Evolutionary conservation across 2,797 vertebrate species (phyloP), one percentile per base, ranked within the genome.

Genomic region (Sebastes umbrosus): DNA sequence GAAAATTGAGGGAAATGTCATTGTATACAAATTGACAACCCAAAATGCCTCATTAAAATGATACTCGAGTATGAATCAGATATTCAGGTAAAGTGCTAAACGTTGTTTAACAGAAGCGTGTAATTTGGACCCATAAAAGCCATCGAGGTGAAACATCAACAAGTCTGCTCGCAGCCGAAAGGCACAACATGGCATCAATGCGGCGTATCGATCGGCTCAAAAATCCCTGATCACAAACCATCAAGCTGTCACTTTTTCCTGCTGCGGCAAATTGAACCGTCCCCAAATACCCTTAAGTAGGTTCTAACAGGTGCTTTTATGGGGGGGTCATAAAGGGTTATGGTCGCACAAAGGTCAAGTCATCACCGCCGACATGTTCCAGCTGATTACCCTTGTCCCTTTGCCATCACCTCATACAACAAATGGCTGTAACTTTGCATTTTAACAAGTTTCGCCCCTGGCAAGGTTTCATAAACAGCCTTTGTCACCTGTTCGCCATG

Each of bases 361-460:
- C 58, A 52, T 60, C 57, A 75, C 27, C 24, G 73, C 63, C 16
- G 10, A 20, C 20, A 18, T 54, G 83, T 88, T 73, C 60, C 73
- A 29, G 69, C 29, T 85, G 87, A 92, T 93, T 88, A 90, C 75
- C 75, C 80, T 63, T 88, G 84, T 89, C 86, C 77, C 78, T 84
- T 73, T 81, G 82, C 82, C 68, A 72, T 84, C 68, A 71, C 59
- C 74, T 50, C 74, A 67, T 62, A 82, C 82, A 89, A 90, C 77
- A 90, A 91, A 95, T 90, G 87, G 73, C 43, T 75, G 27, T 71
- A 57, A 79, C 77, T 83, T 86, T 76, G 79, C 78, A 90, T 90
- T 85, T 81, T 74, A 93, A 93, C 82, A 90, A 77, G 90, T 90
- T 88, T 77, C 64, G 89, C 93, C 92, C 54, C 76, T 64, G 88